phyloP scores from a whole-genome alignment of 2,797 vertebrate species.

The Sciaenops ocellatus region DNA sequence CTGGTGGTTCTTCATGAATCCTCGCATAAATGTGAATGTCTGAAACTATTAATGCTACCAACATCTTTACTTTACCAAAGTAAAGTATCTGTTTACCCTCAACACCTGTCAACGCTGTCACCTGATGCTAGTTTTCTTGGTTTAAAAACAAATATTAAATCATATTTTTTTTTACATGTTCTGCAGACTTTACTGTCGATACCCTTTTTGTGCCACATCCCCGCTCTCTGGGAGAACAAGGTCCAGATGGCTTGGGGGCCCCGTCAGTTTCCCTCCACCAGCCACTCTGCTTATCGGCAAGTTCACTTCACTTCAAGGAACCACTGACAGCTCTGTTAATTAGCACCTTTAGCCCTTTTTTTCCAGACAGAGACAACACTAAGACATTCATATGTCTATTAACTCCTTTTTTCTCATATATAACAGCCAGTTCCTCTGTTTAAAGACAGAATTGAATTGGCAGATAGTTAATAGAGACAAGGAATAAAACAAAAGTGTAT shows the following conservation, averaged over 20 bases:
- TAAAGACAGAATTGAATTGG: neutral
- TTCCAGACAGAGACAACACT: slow-evolving; percentile 53
- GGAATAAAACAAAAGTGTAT: neutral
- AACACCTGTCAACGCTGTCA: slow-evolving; percentile 17
- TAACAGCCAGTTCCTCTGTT: slow-evolving; percentile 6
- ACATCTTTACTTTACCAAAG: slow-evolving; percentile 2
- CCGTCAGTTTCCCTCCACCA: slow-evolving; percentile 69
- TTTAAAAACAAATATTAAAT: slow-evolving; percentile 16
- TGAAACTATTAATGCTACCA: slow-evolving; percentile 11
- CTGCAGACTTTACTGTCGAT: slow-evolving; percentile 23
- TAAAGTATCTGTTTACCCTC: slow-evolving; percentile 21
- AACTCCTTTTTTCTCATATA: slow-evolving; percentile 1
- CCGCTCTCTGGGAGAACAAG: slow-evolving; percentile 71
- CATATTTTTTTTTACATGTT: neutral
- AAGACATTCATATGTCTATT: slow-evolving; percentile 41
- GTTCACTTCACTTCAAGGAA: slow-evolving; percentile 85
- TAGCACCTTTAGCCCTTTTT: slow-evolving; percentile 79
- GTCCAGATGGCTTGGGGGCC: slow-evolving; percentile 81
- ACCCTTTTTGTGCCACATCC: slow-evolving; percentile 47
- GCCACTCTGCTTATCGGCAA: slow-evolving; percentile 82
- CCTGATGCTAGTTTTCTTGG: neutral
- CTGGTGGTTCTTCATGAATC: neutral
- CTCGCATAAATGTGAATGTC: neutral
- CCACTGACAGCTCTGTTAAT: slow-evolving; percentile 87
- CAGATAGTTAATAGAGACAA: neutral